phyloP scores from a whole-genome alignment of 2,888 invertebrate species.

The Hartigia nigra region DNA sequence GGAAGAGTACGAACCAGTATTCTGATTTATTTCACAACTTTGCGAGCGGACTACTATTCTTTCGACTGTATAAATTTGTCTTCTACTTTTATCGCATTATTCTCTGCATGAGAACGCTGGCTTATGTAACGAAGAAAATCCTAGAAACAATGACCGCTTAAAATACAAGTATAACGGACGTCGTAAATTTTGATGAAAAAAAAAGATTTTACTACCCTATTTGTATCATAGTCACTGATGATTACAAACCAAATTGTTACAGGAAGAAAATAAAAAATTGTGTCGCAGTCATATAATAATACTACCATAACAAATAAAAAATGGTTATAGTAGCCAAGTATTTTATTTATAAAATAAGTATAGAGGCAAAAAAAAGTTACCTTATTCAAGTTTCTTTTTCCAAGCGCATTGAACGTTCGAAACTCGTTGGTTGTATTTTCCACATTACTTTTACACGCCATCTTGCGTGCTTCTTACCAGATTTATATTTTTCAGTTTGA shows the following conservation, averaged over 20 bases:
- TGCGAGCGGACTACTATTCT: background rate
- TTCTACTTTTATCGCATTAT: background rate
- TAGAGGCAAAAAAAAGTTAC: background rate
- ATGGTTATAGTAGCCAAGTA: background rate
- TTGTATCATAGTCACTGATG: background rate
- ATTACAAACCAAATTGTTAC: background rate
- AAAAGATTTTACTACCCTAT: background rate
- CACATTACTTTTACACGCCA: background rate
- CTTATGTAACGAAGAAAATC: background rate
- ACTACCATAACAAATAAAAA: background rate
- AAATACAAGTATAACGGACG: background rate
- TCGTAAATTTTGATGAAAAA: background rate
- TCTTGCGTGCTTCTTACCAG: background rate
- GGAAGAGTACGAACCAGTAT: background rate
- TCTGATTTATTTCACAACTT: background rate
- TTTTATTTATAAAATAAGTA: background rate
- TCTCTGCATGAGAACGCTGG: too few relatives aligned
- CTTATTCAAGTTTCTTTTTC: background rate
- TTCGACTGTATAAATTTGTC: background rate
- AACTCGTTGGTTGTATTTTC: background rate
- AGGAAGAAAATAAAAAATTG: background rate
- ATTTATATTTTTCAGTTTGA: background rate
- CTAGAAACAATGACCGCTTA: background rate
- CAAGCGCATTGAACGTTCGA: background rate
- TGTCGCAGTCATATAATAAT: background rate